Evolutionary conservation across 2,797 vertebrate genomes (phyloP).

Genomic region (Coregonus ussuriensis): DNA sequence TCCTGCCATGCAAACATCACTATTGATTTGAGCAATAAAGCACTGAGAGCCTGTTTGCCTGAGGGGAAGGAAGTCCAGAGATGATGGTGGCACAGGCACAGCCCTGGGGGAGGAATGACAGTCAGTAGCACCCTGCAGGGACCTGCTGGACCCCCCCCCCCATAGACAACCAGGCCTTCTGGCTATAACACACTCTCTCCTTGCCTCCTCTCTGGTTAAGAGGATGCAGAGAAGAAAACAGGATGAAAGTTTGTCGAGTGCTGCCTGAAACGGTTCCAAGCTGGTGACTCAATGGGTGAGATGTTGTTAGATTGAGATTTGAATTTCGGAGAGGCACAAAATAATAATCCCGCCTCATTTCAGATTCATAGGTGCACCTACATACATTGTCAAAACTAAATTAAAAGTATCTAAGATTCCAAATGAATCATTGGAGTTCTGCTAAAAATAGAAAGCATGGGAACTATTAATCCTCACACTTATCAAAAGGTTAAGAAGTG

Average conservation of each 20-base stretch:
- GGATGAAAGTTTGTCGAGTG: neutral
- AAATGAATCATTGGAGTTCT: neutral
- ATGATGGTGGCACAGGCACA: conserved; percentile 12
- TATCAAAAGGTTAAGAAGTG: conserved; percentile 11
- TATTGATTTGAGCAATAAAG: conserved; percentile 19
- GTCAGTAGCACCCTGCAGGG: conserved; percentile 42
- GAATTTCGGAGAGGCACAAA: neutral
- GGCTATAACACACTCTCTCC: conserved; percentile 8
- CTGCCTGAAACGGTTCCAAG: conserved; percentile 9
- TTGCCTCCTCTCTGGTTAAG: neutral
- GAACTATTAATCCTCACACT: neutral
- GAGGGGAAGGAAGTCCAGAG: conserved; percentile 21
- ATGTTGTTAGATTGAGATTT: neutral
- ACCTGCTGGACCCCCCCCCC: conserved; percentile 17
- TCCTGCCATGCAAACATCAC: neutral
- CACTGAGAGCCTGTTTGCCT: conserved; percentile 8
- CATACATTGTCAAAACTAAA: neutral
- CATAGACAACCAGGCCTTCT: conserved; percentile 21
- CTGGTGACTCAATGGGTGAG: conserved; percentile 10
- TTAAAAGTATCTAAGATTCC: neutral
- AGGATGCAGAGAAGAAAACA: conserved; percentile 10
- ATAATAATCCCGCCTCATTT: neutral
- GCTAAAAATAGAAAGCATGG: neutral
- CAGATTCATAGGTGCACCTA: neutral
- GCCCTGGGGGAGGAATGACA: conserved; percentile 39